phyloP scores from a whole-genome alignment of 2,113 vertebrate species.

The Stictonetta naevosa region DNA sequence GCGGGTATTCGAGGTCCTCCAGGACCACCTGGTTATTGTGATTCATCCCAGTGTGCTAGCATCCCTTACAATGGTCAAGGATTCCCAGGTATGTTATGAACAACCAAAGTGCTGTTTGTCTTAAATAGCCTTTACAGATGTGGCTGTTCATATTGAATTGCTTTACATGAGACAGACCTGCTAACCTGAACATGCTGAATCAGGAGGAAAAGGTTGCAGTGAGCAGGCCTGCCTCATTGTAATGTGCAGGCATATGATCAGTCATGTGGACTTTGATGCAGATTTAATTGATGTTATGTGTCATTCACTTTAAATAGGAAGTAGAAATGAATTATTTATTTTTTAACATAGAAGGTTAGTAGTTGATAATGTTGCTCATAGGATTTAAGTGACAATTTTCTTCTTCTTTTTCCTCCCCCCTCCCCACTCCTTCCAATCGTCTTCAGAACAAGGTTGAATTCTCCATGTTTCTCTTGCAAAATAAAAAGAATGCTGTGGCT shows the following conservation, averaged over 20 bases:
- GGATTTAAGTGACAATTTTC: constrained; percentile 67
- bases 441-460: constrained; percentile 73
- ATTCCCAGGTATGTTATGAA: constrained; percentile 88
- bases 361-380: constrained; percentile 35
- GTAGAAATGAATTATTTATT: neutral
- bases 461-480: constrained; percentile 64
- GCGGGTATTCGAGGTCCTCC: constrained; percentile 89
- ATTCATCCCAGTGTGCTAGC: constrained; percentile 96
- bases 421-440: constrained; percentile 32
- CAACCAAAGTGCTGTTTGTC: neutral
- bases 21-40: constrained; percentile 94
- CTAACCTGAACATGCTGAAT: neutral
- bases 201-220: neutral
- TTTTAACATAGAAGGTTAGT: neutral
- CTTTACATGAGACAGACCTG: constrained; percentile 26
- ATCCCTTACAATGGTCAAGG: constrained; percentile 98
- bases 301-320: neutral
- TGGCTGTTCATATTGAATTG: neutral
- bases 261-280: neutral
- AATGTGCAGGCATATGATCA: neutral
- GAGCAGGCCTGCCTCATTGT: constrained; percentile 7
- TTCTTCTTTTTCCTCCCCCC: constrained; percentile 39
- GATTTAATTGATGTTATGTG: neutral
- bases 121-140: constrained; percentile 1
- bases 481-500: constrained; percentile 69